Base-by-base conservation (phyloP, 1,140 invertebrate species). In the Procambarus clarkii region DNA sequence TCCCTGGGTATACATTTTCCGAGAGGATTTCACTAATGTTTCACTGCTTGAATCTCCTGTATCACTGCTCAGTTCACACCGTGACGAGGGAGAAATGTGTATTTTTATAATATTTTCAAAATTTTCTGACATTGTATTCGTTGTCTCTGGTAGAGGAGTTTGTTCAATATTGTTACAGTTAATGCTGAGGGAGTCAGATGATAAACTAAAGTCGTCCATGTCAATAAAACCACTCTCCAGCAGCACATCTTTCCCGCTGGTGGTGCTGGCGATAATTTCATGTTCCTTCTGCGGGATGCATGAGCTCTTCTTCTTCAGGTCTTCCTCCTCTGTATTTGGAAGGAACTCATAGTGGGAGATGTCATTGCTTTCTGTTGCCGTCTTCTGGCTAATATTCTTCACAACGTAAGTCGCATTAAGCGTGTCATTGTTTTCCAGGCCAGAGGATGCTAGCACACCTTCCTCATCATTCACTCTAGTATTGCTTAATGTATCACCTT, bases 201-300 rank as follows among this genome's bases (percentile, higher is more conserved):
- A 82, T 2, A 58, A 58, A 24, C 50, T 82, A 5, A 15, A 50
- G 21, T 77, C 85, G 18, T 87, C 85, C 9, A 34, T 45, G 50
- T 87, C 85, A 44, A 87, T 74, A 45, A 87, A 87, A 9, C 85
- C 85, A 45, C 85, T 87, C 34, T 87, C 85, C 46, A 87, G 76
- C 34, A 87, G 24, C 24, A 78, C 58, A n/a, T 87, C 85, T 34
- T 78, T 87, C 34, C 85, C 85, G n/a, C 48, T 78, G n/a, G 76
- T 24, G 24, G 76, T 60, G 74, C n/a, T 78, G 5, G 74, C 85
- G 15, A 76, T 15, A 11, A 86, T 86, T 44, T 89, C 79, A 13
- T 74, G 34, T 4, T 82, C 44, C n/a, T 46, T 46, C 24, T 69
- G 46, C 4, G 34, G 34, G 34, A 34, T 34, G 34, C 34, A 34